Evolutionary conservation across 1,140 invertebrate genomes (phyloP), one percentile per base, ranked within the genome.

Genomic region (Drosophila biarmipes): DNA sequence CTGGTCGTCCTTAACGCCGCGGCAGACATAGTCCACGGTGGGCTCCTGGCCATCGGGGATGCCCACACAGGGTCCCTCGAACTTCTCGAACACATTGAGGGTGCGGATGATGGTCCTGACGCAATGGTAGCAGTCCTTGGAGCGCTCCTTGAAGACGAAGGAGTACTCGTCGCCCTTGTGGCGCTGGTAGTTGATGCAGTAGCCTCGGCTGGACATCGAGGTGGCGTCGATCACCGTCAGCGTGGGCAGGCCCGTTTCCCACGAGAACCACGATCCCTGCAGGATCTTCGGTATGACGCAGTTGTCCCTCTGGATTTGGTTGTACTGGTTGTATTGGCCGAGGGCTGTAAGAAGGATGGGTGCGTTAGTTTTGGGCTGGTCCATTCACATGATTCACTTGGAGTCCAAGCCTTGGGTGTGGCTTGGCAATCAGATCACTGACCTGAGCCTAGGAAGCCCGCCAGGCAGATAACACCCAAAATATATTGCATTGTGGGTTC

Each of bases 61-160:
- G 80, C 95, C 95, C 0, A 97, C 94, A 92, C 97, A 98, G 14
- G 95, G 94, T 5, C 91, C 91, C 93, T 98, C 97, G 59, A 96
- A 95, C 93, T 98, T 98, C 75, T 98, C 97, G 61, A 98, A 91
- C 19, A 98, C 95, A 94, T 98, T 98, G 0, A 98, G 93, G 11
- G 97, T 98, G 45, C 97, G 93, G 8, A 98, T 96, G 54, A 97
- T 92, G 6, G 98, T 92, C 81, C 96, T 95, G 0, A 98, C 96
- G 92, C 97, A 98, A 78, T 95, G 95, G 89, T 96, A 97, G 91
- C 97, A 98, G 19, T 93, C 92, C 11, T 93, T 78, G 6, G 92
- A 72, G 12, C 93, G 92, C 46, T 94, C 94, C 80, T 94, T 92
- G 74, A 98, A 97, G 1, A 98, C 94, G 92, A 98, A 95, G 1